These are phyloP conservation scores for Drosophila nebulosa DNA, from an alignment of 1,140 invertebrate species.

Conservation along the genomic window DNA sequence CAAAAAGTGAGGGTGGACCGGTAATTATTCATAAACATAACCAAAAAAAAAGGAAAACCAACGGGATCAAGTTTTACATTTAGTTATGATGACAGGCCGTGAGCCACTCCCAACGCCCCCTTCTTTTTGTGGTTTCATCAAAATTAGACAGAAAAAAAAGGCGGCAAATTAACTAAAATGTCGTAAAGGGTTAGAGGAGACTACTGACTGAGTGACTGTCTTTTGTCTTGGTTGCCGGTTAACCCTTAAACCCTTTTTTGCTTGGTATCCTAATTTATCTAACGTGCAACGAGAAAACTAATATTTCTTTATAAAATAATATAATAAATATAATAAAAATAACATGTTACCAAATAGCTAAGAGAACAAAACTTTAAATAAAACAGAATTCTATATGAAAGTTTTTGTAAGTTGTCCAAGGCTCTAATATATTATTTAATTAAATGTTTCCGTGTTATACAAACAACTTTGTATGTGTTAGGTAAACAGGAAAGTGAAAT, in stretches of 20 bases:
- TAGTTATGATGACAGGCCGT: slow-evolving; percentile 63
- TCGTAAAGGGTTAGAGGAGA: background rate
- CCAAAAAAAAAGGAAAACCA: slow-evolving; percentile 46
- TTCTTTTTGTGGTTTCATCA: background rate
- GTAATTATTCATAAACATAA: slow-evolving; percentile 77
- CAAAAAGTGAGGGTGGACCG: slow-evolving; percentile 59
- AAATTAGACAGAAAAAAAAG: slow-evolving; percentile 4
- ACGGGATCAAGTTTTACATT: slow-evolving; percentile 65
- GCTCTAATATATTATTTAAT: too few relatives aligned
- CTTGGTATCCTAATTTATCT: background rate
- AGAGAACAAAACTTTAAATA: background rate
- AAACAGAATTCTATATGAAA: too few relatives aligned
- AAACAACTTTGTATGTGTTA: too few relatives aligned
- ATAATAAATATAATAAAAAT: too few relatives aligned
- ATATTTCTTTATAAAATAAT: background rate
- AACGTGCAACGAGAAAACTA: background rate
- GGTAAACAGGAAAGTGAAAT: too few relatives aligned
- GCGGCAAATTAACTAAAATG: slow-evolving; percentile 31
- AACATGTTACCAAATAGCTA: background rate
- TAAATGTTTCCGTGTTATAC: too few relatives aligned
- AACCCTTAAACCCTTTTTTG: background rate
- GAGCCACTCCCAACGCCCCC: slow-evolving; percentile 28
- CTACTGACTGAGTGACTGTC: background rate
- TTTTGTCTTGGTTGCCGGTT: background rate
- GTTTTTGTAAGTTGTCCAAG: too few relatives aligned